phyloP scores from a whole-genome alignment of 2,888 invertebrate species.

The Seira sanloemensis region DNA sequence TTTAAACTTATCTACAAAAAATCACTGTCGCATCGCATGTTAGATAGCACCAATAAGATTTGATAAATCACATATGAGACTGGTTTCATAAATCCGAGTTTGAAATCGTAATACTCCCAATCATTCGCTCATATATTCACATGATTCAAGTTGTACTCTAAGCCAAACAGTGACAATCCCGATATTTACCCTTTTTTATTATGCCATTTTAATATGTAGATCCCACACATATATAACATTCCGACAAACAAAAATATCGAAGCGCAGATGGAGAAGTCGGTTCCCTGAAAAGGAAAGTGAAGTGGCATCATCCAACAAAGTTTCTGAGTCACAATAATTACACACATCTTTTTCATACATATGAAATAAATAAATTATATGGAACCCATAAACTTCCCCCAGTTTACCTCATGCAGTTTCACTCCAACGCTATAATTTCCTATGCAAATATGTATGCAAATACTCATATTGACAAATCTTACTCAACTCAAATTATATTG shows the following conservation, averaged over 20 bases:
- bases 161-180: background rate
- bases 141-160: background rate
- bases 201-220: no score
- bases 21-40: background rate
- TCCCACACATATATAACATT: background rate
- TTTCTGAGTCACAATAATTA: background rate
- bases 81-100: background rate
- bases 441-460: no score
- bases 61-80: background rate
- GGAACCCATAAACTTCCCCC: background rate
- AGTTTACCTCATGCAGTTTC: background rate
- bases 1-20: background rate
- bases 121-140: background rate
- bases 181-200: background rate
- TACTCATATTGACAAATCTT: background rate
- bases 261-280: background rate
- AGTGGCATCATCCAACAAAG: background rate
- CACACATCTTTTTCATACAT: background rate
- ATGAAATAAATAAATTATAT: background rate
- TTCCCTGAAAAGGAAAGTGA: background rate
- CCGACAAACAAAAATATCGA: background rate
- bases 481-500: background rate
- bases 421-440: no score
- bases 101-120: background rate
- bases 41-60: background rate